Percentiles rank a stretch among this genome's conserved stretches.
These are phyloP conservation scores for Falco columbarius DNA, from an alignment of 2,797 vertebrate genomes.

Conservation along the genomic window DNA sequence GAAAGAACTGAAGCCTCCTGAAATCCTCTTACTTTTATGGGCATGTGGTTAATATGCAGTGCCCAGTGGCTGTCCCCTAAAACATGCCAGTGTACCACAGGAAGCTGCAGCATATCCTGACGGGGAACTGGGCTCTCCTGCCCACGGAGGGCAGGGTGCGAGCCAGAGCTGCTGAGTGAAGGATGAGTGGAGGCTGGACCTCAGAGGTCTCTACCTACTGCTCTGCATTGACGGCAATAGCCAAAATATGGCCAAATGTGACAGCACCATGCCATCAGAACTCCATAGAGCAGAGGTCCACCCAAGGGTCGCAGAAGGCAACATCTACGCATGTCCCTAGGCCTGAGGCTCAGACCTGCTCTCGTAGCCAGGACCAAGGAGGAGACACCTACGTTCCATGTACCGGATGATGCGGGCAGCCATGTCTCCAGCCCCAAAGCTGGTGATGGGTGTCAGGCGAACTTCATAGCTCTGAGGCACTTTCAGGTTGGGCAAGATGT, in stretches of 20 bases:
- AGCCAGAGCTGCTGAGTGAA: neutral
- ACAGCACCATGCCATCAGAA: neutral
- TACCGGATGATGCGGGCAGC: slow-evolving; percentile 90
- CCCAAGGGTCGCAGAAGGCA: neutral
- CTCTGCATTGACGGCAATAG: neutral
- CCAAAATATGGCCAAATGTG: neutral
- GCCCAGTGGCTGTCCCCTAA: neutral
- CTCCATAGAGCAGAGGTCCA: neutral
- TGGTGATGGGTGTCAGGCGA: slow-evolving; percentile 89
- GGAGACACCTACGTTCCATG: slow-evolving; percentile 89
- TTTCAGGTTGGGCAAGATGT: slow-evolving; percentile 85
- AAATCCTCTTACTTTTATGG: neutral
- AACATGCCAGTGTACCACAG: accelerated
- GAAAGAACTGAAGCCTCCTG: neutral
- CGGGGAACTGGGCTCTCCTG: neutral
- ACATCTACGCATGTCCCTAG: neutral
- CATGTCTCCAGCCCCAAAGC: slow-evolving; percentile 87
- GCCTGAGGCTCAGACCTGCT: neutral
- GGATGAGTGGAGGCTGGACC: neutral
- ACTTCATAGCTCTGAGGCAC: slow-evolving; percentile 92
- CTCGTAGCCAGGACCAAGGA: neutral
- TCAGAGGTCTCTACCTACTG: neutral
- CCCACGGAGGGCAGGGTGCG: accelerated
- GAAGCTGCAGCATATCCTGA: neutral
- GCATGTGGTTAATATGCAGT: neutral